Evolutionary conservation across 2,797 vertebrate genomes (phyloP).

Genomic region (Tympanoctomys barrerae): DNA sequence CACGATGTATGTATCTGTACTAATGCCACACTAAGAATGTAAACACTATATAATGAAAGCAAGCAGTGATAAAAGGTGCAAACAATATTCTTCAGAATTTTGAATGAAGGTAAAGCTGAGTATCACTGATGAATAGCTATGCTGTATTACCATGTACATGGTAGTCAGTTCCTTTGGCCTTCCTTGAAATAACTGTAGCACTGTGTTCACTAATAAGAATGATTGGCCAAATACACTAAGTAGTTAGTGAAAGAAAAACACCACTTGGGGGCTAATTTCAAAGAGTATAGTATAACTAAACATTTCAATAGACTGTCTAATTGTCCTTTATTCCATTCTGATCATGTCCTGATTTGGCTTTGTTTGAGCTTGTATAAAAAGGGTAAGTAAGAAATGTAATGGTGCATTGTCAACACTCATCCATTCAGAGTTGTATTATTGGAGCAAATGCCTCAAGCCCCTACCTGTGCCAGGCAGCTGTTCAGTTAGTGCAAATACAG

Average conservation of each 20-base stretch:
- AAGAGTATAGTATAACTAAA: background rate
- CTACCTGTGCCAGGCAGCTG: background rate
- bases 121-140: background rate
- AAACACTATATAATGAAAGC: background rate
- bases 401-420: background rate
- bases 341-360: background rate
- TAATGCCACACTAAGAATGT: background rate
- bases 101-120: background rate
- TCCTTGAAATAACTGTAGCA: background rate
- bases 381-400: constrained; percentile 9
- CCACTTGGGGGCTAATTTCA: constrained; percentile 39
- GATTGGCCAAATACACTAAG: background rate
- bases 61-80: background rate
- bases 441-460: background rate
- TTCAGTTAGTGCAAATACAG: background rate
- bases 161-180: background rate
- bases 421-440: background rate
- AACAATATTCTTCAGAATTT: background rate
- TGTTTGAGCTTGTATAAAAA: background rate
- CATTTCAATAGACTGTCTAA: background rate
- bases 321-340: background rate
- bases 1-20: background rate
- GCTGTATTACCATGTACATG: background rate
- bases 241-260: background rate
- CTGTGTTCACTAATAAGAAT: background rate